Evolutionary conservation across 2,113 vertebrate genomes (phyloP), one percentile per base, ranked within the genome.

Genomic region (Catharus bicknelli): DNA sequence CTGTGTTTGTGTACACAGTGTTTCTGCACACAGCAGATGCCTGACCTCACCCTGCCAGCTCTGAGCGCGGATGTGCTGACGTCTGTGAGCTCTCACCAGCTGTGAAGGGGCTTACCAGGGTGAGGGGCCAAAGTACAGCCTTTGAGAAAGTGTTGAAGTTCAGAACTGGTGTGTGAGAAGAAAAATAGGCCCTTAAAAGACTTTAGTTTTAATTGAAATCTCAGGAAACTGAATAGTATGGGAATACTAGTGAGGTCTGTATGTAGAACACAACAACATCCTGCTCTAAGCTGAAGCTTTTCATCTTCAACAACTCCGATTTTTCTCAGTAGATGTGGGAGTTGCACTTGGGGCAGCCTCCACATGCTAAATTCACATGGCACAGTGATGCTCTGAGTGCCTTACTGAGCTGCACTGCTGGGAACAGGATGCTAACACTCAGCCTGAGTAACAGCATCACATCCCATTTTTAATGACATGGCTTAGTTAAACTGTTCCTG

Each of bases 41-140:
- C 29, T 13, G 66, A 30, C 18, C 48, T 54, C 0, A 0, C 53
- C 12, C 45, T 0, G 1, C 11, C 1, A 0, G 20, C 54, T 23
- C 54, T 13, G 32, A 32, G 36, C 30, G 15, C 0, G 0, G 48
- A 18, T 34, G 55, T 50, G 43, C 58, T 67, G 51, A 89, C 0
- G 9, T 3, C 45, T 16, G 26, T 50, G 43, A 78, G 34, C 62
- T 14, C 29, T 63, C 43, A 3, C 16, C 30, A 50, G 14, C 21
- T 38, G 14, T 15, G 34, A 78, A 55, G 18, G 34, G 16, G 18
- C 36, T 84, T 47, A 7, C 11, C 26, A 47, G 74, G 57, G 34
- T 25, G 29, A 70, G 29, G 17, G 79, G 12, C 16, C 70, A 50
- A 89, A 78, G 66, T 11, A 55, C 36, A 70, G 43, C 43, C 20